phyloP scores from a whole-genome alignment of 2,888 invertebrate genomes.

The Eulithis testata region DNA sequence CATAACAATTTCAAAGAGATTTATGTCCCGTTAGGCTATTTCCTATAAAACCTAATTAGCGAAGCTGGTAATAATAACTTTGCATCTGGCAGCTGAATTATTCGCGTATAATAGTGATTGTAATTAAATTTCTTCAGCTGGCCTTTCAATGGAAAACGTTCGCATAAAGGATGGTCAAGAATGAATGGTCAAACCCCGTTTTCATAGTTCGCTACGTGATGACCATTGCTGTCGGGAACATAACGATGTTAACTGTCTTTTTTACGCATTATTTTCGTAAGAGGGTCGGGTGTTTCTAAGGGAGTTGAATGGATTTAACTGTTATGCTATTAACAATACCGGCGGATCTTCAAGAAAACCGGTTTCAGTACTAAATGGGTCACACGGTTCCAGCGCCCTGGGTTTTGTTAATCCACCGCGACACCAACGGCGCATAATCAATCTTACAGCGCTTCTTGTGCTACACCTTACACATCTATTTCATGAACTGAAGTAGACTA shows the following conservation, averaged over 20 bases:
- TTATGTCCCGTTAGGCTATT: conserved; percentile 58
- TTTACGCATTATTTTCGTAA: conserved; percentile 77
- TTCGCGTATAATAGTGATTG: conserved; percentile 58
- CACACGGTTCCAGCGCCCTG: conserved; percentile 80
- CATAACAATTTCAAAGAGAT: conserved; percentile 54
- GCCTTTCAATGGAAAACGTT: conserved; percentile 64
- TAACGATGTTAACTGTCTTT: conserved; percentile 74
- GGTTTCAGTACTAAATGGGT: conserved; percentile 82
- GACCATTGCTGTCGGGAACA: conserved; percentile 67
- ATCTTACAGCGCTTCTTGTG: conserved; percentile 33
- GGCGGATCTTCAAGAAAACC: conserved; percentile 80
- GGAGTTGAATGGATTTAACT: conserved; percentile 79
- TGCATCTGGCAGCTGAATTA: conserved; percentile 54
- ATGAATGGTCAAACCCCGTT: conserved; percentile 75
- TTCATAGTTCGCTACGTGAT: conserved; percentile 71
- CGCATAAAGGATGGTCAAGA: conserved; percentile 74
- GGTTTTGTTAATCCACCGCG: conserved; percentile 70
- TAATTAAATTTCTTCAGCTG: conserved; percentile 61
- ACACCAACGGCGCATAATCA: conserved; percentile 51
- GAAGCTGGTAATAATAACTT: conserved; percentile 46
- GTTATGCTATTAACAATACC: conserved; percentile 77
- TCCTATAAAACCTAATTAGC: conserved; percentile 55
- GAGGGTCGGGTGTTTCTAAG: conserved; percentile 77
- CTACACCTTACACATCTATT: conserved; percentile 24
- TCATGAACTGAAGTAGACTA: conserved; percentile 7